Evolutionary conservation across 2,888 invertebrate genomes (phyloP).

Genomic region (Cantharis flavilabris): DNA sequence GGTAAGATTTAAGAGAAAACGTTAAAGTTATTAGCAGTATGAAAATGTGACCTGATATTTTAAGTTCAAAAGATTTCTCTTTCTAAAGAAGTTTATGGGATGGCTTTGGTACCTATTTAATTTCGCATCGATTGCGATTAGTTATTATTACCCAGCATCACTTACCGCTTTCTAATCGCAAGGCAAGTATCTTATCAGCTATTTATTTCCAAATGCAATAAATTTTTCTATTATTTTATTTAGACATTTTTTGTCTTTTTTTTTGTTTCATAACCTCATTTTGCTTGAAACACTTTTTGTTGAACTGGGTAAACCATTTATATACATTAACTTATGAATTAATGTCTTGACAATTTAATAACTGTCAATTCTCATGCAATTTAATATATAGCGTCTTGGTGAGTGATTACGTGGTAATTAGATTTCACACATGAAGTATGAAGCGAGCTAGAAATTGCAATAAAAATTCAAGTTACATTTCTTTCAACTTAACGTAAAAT

Average conservation of each 20-base stretch:
- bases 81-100: not conserved
- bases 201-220: not conserved
- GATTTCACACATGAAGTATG: not conserved
- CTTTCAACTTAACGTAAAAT: not conserved
- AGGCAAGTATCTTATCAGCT: not conserved
- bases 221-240: not conserved
- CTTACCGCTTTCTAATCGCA: not conserved
- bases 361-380: not conserved
- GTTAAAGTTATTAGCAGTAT: no score
- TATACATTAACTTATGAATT: not conserved
- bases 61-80: not conserved
- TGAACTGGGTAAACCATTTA: not conserved
- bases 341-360: not conserved
- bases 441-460: not conserved
- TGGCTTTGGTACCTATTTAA: not conserved
- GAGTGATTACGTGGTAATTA: not conserved
- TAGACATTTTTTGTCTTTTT: not conserved
- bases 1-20: no score
- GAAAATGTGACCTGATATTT: not conserved
- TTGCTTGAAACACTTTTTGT: not conserved
- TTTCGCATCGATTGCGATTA: not conserved
- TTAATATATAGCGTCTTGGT: not conserved
- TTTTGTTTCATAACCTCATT: not conserved
- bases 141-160: not conserved
- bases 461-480: not conserved